Evolutionary conservation across 2,888 invertebrate species (phyloP).

Genomic region (Lobophora halterata): DNA sequence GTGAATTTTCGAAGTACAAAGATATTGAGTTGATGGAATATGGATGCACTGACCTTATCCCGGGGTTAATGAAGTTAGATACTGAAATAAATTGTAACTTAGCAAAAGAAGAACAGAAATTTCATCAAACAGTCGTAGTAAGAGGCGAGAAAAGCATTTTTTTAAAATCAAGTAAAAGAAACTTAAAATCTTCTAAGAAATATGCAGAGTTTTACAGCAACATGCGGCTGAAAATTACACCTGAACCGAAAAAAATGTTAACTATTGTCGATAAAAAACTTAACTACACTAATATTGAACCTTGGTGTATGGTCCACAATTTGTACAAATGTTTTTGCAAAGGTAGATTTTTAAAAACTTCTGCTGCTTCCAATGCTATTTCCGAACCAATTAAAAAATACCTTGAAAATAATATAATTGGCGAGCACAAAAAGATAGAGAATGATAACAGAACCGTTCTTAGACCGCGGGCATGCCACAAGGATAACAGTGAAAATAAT

Average conservation of each 20-base stretch:
- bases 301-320: slow-evolving; percentile 84
- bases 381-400: too few relatives aligned
- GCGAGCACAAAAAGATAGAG: slow-evolving; percentile 3
- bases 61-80: slow-evolving; percentile 65
- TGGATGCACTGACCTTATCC: slow-evolving; percentile 45
- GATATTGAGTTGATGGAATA: slow-evolving; percentile 43
- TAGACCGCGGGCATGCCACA: slow-evolving; percentile 11
- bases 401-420: slow-evolving; percentile 1
- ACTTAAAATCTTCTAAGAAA: slow-evolving; percentile 82
- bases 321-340: slow-evolving; percentile 85
- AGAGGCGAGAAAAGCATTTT: slow-evolving; percentile 84
- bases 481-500: slow-evolving; percentile 6
- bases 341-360: slow-evolving; percentile 53
- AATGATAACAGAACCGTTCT: slow-evolving; percentile 2
- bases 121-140: slow-evolving; percentile 85
- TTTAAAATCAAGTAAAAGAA: slow-evolving; percentile 80
- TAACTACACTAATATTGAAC: slow-evolving; percentile 71
- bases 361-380: slow-evolving; percentile 5
- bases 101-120: slow-evolving; percentile 86
- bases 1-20: slow-evolving; percentile 58
- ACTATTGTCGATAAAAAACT: slow-evolving; percentile 48
- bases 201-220: slow-evolving; percentile 78
- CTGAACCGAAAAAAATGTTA: slow-evolving; percentile 37
- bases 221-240: slow-evolving; percentile 45
- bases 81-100: slow-evolving; percentile 77